These are phyloP conservation scores for Timandra comae DNA, from an alignment of 2,888 invertebrate genomes.

Conservation along the genomic window DNA sequence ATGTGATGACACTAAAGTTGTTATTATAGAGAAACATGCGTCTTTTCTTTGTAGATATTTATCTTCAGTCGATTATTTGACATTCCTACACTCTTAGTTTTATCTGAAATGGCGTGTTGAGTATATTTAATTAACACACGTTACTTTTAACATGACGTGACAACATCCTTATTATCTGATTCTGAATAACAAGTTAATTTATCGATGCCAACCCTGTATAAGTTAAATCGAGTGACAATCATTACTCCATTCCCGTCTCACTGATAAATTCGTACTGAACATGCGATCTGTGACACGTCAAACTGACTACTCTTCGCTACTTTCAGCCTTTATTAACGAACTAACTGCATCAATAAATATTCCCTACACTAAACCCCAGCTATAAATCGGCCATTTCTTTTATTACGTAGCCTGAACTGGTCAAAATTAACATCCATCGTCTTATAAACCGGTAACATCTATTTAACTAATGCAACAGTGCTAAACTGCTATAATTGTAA, in stretches of 20 bases:
- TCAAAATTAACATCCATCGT: slow-evolving; percentile 6
- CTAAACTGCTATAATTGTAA: too few relatives aligned
- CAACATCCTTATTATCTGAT: too few relatives aligned
- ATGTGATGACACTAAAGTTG: background rate
- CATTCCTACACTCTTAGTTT: too few relatives aligned
- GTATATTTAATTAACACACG: too few relatives aligned
- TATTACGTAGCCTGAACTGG: slow-evolving; percentile 42
- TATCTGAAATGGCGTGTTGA: too few relatives aligned
- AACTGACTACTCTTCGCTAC: slow-evolving; percentile 29
- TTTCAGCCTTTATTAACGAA: slow-evolving; percentile 10
- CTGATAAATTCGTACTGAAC: slow-evolving; percentile 70
- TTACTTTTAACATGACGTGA: too few relatives aligned
- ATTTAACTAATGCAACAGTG: background rate
- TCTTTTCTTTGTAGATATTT: background rate
- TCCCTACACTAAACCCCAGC: slow-evolving; percentile 40
- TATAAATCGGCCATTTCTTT: slow-evolving; percentile 59
- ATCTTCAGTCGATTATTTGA: too few relatives aligned
- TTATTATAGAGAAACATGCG: background rate
- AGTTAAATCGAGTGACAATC: slow-evolving; percentile 35
- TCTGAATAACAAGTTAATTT: too few relatives aligned
- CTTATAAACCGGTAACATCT: background rate
- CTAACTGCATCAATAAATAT: slow-evolving; percentile 47
- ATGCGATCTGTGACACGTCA: slow-evolving; percentile 74
- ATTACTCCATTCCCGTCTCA: slow-evolving; percentile 55
- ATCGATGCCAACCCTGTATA: slow-evolving; percentile 18